These are phyloP conservation scores for Lepidostoma basale DNA, from an alignment of 1,140 invertebrate genomes.

Conservation along the genomic window DNA sequence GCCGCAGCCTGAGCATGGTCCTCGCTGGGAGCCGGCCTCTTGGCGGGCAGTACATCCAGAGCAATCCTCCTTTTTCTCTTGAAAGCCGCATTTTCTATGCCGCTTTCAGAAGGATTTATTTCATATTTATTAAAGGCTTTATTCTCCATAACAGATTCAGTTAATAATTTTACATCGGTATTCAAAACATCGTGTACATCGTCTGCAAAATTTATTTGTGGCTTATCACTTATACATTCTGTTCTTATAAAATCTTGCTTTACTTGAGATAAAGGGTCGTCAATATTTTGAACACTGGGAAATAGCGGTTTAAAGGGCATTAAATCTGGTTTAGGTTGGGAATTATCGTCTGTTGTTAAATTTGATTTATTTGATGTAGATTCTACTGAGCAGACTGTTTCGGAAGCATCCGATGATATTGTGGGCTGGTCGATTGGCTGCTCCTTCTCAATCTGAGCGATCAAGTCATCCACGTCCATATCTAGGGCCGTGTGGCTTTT, in stretches of 20 bases:
- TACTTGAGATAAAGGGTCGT: background rate
- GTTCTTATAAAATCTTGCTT: background rate
- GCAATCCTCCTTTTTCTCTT: constrained; percentile 42
- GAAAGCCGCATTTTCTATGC: constrained; percentile 37
- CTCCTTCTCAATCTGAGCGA: constrained; percentile 43
- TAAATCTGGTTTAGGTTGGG: constrained; percentile 17
- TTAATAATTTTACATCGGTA: background rate
- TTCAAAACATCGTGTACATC: background rate
- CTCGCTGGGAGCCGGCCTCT: constrained; percentile 15
- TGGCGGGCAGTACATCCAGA: constrained; percentile 36
- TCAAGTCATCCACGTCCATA: constrained; percentile 43
- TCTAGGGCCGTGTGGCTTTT: constrained; percentile 35
- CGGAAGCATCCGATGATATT: constrained; percentile 23
- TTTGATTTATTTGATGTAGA: constrained; percentile 24
- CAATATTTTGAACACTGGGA: constrained; percentile 25
- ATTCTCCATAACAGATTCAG: constrained; percentile 8
- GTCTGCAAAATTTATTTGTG: background rate
- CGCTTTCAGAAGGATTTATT: background rate
- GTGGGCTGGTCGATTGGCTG: constrained; percentile 40
- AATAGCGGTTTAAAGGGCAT: constrained; percentile 38
- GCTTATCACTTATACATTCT: background rate
- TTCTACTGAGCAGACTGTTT: constrained; percentile 24
- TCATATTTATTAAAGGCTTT: constrained; percentile 40
- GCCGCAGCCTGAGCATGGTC: background rate
- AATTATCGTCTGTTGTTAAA: constrained; percentile 5